Percentiles rank a stretch among this genome's conserved stretches.
Conservation (phyloP, 1,140 invertebrate species). For the Charaxes varanes region DNA sequence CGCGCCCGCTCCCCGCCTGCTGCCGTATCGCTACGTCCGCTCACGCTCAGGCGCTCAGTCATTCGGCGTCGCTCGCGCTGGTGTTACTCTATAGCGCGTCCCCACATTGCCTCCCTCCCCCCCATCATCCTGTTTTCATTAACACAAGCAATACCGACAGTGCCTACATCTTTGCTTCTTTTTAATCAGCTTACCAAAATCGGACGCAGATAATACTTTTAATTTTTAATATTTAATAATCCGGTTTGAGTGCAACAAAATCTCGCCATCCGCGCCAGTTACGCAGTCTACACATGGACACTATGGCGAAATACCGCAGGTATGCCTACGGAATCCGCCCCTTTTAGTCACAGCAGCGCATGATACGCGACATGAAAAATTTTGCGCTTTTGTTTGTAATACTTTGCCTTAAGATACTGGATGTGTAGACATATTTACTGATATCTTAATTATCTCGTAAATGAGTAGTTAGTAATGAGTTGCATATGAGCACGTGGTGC, state of each 20-base stretch:
- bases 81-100: constrained; percentile 32
- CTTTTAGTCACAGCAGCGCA: too few relatives aligned
- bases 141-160: constrained; percentile 8
- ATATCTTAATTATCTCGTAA: too few relatives aligned
- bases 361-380: too few relatives aligned
- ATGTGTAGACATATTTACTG: too few relatives aligned
- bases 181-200: too few relatives aligned
- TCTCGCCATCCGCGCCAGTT: constrained; percentile 23
- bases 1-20: constrained; percentile 23
- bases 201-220: too few relatives aligned
- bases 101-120: constrained; percentile 4
- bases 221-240: too few relatives aligned
- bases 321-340: too few relatives aligned
- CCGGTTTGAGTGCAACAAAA: constrained; percentile 9
- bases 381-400: too few relatives aligned
- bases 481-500: constrained; percentile 59
- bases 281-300: constrained; percentile 41
- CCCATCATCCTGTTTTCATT: constrained; percentile 22
- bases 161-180: too few relatives aligned
- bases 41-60: constrained; percentile 39
- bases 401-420: too few relatives aligned
- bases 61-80: constrained; percentile 53
- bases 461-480: too few relatives aligned
- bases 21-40: constrained; percentile 25
- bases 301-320: constrained; percentile 59